Evolutionary conservation across 2,888 invertebrate genomes (phyloP).

Genomic region (Drosophila cognata): DNA sequence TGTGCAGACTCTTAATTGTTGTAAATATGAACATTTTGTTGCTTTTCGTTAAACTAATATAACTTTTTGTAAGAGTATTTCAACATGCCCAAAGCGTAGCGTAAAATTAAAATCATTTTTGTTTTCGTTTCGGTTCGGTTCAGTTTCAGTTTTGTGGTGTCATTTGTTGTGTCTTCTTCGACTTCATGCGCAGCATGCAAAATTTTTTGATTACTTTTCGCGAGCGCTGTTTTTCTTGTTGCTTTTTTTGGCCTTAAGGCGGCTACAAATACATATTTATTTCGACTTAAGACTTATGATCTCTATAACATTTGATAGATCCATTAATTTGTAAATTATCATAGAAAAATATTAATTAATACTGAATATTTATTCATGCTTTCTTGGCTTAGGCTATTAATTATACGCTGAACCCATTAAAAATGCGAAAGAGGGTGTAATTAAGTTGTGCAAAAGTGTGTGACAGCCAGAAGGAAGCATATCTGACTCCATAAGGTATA

Average conservation of each 20-base stretch:
- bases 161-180: slow-evolving; percentile 62
- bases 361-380: background rate
- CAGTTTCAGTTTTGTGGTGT: slow-evolving; percentile 58
- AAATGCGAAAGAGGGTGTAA: background rate
- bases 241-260: slow-evolving; percentile 9
- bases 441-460: background rate
- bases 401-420: background rate
- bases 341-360: background rate
- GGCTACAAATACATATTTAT: slow-evolving; percentile 22
- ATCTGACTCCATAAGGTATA: background rate
- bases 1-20: background rate
- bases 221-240: background rate
- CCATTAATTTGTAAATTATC: background rate
- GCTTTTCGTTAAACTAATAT: background rate
- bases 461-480: background rate
- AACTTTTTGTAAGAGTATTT: slow-evolving; percentile 30
- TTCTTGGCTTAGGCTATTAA: background rate
- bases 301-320: background rate
- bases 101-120: slow-evolving; percentile 64
- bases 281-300: slow-evolving; percentile 1
- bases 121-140: slow-evolving; percentile 40
- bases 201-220: slow-evolving; percentile 45
- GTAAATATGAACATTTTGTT: background rate
- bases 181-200: slow-evolving; percentile 69
- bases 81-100: slow-evolving; percentile 43